Evolutionary conservation across 2,888 invertebrate genomes (phyloP).

Genomic region (Neoaliturus tenellus): DNA sequence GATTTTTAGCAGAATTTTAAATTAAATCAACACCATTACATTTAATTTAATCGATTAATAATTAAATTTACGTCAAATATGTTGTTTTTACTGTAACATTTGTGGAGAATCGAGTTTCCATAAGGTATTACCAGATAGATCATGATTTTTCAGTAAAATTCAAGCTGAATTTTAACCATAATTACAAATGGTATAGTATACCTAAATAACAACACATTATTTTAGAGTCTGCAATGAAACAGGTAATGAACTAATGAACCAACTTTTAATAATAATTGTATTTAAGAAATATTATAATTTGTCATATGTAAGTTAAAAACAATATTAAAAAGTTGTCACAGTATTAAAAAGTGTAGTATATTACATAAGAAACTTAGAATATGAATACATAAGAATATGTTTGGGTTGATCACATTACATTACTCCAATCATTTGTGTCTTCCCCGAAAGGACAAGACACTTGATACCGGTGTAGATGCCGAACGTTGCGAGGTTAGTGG

Average conservation of each 20-base stretch:
- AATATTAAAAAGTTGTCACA: no score
- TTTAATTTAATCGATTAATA: no score
- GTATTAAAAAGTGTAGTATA: background rate
- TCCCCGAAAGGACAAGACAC: conserved; percentile 42
- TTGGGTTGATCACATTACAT: no score
- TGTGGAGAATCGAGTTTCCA: background rate
- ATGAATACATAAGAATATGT: background rate
- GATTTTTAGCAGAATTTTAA: no score
- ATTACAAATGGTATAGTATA: background rate
- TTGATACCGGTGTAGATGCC: conserved; percentile 15
- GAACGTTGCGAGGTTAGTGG: conserved; percentile 40
- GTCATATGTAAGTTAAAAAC: no score
- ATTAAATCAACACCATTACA: no score
- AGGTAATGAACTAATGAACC: no score
- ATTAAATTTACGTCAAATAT: no score
- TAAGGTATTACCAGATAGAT: background rate
- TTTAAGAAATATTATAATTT: background rate
- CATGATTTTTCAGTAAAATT: background rate
- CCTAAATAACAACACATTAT: background rate
- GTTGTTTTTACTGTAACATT: background rate
- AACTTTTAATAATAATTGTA: conserved; percentile 4
- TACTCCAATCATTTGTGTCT: conserved; percentile 30
- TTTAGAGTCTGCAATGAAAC: no score
- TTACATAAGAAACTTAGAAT: background rate
- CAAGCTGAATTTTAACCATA: background rate